phyloP scores from a whole-genome alignment of 2,888 invertebrate species.

The Digitonthophagus gazella region DNA sequence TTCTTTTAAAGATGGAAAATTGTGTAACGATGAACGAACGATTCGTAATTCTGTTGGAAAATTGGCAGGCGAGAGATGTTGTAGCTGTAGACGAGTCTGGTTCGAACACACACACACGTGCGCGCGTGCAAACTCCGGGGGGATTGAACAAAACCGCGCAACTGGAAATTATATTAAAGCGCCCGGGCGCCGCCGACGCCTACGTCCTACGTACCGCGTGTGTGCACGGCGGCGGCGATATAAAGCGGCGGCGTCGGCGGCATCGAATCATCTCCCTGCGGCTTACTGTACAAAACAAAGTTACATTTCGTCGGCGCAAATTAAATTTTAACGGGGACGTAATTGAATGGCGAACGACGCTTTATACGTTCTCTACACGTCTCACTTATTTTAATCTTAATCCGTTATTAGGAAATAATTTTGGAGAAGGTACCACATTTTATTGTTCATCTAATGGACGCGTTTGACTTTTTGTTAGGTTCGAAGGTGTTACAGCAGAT shows the following conservation, averaged over 20 bases:
- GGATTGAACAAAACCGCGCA: slow-evolving; percentile 49
- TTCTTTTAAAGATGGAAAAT: slow-evolving; percentile 9
- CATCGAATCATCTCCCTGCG: slow-evolving; percentile 43
- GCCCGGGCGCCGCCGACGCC: slow-evolving; percentile 31
- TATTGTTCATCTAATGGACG: too few species aligned
- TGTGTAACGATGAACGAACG: slow-evolving; percentile 31
- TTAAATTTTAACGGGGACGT: slow-evolving; percentile 51
- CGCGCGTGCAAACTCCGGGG: slow-evolving; percentile 49
- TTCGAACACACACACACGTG: slow-evolving; percentile 44
- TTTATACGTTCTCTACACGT: slow-evolving; percentile 47
- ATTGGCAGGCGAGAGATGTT: slow-evolving; percentile 32
- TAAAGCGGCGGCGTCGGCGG: slow-evolving; percentile 1
- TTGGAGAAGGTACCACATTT: slow-evolving; percentile 8
- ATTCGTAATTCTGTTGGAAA: slow-evolving; percentile 47
- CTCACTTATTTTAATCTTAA: slow-evolving; percentile 42
- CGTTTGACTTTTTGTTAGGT: too few species aligned
- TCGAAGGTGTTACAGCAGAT: too few species aligned
- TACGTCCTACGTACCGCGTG: slow-evolving; percentile 28
- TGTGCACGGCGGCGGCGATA: slow-evolving; percentile 2
- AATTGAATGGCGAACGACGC: slow-evolving; percentile 51
- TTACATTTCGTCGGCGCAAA: slow-evolving; percentile 51
- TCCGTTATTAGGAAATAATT: not conserved
- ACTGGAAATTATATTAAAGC: slow-evolving; percentile 50
- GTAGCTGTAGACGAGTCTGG: slow-evolving; percentile 29
- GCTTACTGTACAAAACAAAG: slow-evolving; percentile 49